phyloP scores from a whole-genome alignment of 1,140 invertebrate genomes.

The Listronotus bonariensis region DNA sequence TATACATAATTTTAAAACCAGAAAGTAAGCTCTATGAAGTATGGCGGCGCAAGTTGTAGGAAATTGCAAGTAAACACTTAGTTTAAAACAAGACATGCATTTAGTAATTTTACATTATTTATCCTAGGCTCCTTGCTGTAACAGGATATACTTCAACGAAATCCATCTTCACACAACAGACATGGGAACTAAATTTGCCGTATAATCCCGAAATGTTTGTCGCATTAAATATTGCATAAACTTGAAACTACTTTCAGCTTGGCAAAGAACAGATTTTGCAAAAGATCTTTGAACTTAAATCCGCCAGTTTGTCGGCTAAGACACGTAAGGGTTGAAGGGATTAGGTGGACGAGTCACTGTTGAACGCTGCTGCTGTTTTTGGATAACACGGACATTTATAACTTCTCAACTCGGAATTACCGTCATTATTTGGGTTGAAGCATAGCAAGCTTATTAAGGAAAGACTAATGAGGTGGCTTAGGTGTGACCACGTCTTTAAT shows the following conservation, averaged over 20 bases:
- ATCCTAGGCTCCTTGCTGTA: neutral
- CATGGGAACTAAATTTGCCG: conserved; percentile 25
- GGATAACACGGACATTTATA: conserved; percentile 31
- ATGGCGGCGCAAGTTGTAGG: too few species aligned
- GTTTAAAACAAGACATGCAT: neutral
- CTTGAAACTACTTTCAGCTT: conserved; percentile 35
- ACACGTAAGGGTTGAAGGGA: conserved; percentile 26
- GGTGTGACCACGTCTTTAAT: conserved; percentile 19
- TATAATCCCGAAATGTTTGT: conserved; percentile 39
- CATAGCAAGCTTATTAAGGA: neutral
- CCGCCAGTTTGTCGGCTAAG: conserved; percentile 27
- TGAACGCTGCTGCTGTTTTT: conserved; percentile 16
- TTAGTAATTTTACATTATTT: conserved; percentile 7
- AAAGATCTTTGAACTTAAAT: conserved; percentile 42
- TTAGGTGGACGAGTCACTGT: conserved; percentile 21
- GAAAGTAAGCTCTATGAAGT: too few species aligned
- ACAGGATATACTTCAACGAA: neutral
- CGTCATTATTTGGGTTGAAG: conserved; percentile 18
- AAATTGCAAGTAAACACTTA: neutral
- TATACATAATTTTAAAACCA: too few species aligned
- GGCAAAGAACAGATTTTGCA: conserved; percentile 9
- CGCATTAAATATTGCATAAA: conserved; percentile 44
- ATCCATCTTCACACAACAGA: conserved; percentile 13
- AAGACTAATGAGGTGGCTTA: conserved; percentile 24
- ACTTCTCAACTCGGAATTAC: conserved; percentile 32